Conservation (phyloP, 1,140 invertebrate species). For the Copidosoma floridanum region DNA sequence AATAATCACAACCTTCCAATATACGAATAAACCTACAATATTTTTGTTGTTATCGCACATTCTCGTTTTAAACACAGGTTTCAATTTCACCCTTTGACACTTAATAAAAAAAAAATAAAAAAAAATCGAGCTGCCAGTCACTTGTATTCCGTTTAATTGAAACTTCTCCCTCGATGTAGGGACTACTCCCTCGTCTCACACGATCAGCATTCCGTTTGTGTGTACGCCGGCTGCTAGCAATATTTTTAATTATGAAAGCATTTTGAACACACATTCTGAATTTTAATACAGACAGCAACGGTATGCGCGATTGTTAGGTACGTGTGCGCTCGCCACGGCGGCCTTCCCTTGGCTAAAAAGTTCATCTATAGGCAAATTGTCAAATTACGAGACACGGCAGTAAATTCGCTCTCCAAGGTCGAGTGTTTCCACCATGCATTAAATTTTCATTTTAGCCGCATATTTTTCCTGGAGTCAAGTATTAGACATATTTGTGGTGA, state of each 20-base stretch:
- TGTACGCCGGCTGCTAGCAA: slow-evolving; percentile 45
- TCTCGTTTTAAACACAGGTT: too few species aligned
- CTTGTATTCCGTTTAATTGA: too few species aligned
- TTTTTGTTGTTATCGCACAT: too few species aligned
- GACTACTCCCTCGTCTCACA: neutral
- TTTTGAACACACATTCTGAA: slow-evolving; percentile 41
- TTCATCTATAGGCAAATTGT: slow-evolving; percentile 58
- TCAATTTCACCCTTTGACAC: too few species aligned
- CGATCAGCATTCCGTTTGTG: slow-evolving; percentile 38
- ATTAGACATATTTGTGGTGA: too few species aligned
- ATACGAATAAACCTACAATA: too few species aligned
- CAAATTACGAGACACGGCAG: too few species aligned
- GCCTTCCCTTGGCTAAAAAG: slow-evolving; percentile 53
- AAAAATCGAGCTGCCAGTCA: slow-evolving; percentile 5
- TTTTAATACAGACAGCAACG: slow-evolving; percentile 54
- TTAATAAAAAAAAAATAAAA: too few species aligned
- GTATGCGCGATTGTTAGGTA: slow-evolving; percentile 54
- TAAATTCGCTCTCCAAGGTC: slow-evolving; percentile 12
- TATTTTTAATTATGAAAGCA: slow-evolving; percentile 56
- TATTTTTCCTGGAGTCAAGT: neutral
- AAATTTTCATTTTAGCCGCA: slow-evolving; percentile 15
- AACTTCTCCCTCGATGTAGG: too few species aligned
- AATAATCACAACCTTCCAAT: too few species aligned
- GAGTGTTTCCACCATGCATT: slow-evolving; percentile 3
- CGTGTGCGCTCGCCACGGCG: too few species aligned